phyloP scores from a whole-genome alignment of 2,797 vertebrate genomes.

The Pseudocheirus occidentalis region DNA sequence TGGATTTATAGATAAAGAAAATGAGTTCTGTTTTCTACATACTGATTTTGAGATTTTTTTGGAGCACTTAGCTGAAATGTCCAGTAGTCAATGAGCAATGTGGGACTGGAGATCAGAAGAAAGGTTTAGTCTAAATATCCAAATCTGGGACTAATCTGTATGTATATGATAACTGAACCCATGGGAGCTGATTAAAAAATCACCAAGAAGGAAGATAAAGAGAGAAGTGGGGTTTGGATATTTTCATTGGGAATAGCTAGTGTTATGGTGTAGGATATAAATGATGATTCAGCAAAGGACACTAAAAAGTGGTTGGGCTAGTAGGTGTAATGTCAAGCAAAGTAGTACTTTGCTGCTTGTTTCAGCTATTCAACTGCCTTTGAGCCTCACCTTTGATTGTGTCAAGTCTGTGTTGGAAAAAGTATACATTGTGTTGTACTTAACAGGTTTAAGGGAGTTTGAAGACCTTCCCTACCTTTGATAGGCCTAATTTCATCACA shows the following conservation, averaged over 20 bases:
- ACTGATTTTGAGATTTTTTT: not conserved
- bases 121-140: not conserved
- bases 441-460: too few species aligned
- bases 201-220: not conserved
- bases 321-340: not conserved
- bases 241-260: not conserved
- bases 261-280: not conserved
- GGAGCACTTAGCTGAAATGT: not conserved
- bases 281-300: not conserved
- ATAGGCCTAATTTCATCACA: too few species aligned
- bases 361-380: too few species aligned
- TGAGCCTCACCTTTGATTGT: too few species aligned
- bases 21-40: not conserved
- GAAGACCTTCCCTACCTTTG: too few species aligned
- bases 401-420: too few species aligned
- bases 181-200: not conserved
- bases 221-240: not conserved
- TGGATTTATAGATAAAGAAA: not conserved
- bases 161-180: not conserved
- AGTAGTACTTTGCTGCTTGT: too few species aligned
- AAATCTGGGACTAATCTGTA: not conserved
- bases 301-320: not conserved
- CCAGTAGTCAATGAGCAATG: not conserved
- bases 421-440: too few species aligned
- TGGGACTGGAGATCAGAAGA: not conserved